Conservation (phyloP, 1,140 invertebrate species). For the Stegodyphus mimosarum region DNA sequence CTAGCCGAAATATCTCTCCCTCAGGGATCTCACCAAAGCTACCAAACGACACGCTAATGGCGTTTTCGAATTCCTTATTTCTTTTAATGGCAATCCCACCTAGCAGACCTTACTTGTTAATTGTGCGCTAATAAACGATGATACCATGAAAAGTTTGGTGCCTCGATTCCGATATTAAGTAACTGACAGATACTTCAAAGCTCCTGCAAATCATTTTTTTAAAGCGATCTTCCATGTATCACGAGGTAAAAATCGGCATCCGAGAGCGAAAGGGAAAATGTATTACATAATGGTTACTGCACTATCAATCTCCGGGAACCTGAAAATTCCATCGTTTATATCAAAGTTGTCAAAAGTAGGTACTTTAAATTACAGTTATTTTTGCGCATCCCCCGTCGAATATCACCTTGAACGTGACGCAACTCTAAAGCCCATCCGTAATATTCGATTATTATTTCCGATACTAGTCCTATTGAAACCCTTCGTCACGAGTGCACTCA, state of each 20-base stretch:
- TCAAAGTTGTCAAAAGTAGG: conserved; percentile 50
- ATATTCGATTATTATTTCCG: conserved; percentile 12
- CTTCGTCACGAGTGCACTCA: not conserved
- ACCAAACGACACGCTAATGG: conserved; percentile 5
- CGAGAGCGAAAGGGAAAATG: not conserved
- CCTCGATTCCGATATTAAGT: conserved; percentile 12
- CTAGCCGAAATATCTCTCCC: not conserved
- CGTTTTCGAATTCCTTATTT: conserved; percentile 2
- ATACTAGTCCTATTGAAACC: not conserved
- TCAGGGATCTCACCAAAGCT: not conserved
- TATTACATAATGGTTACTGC: conserved; percentile 1
- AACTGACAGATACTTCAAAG: conserved; percentile 1
- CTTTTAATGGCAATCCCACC: not conserved
- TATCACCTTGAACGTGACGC: conserved; percentile 20
- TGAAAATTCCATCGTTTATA: conserved; percentile 49
- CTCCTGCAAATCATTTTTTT: conserved; percentile 15
- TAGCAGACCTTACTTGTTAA: not conserved
- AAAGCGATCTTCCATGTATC: conserved; percentile 27
- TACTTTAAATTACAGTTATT: conserved; percentile 55
- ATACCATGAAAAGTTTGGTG: not conserved
- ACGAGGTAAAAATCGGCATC: conserved; percentile 11
- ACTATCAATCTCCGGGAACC: conserved; percentile 2
- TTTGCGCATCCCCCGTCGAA: conserved; percentile 10
- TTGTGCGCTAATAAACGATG: not conserved
- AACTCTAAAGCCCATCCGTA: conserved; percentile 11